Evolutionary conservation across 2,113 vertebrate species (phyloP).

Genomic region (Bufo gargarizans): DNA sequence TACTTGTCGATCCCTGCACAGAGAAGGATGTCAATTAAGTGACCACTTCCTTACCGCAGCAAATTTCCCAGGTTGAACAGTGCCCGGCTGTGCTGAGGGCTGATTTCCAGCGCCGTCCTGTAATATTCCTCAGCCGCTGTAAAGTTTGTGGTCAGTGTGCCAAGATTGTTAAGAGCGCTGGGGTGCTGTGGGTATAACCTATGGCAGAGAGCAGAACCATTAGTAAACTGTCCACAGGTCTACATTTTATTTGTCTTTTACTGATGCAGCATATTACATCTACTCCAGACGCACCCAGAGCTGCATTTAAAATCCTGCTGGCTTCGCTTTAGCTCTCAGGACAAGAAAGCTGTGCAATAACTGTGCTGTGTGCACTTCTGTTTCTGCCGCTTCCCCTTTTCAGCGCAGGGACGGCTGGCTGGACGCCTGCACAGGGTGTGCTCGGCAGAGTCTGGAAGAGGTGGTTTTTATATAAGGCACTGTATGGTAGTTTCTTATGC

Average conservation of each 20-base stretch:
- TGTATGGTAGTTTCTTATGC: too few species aligned
- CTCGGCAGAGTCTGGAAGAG: too few species aligned
- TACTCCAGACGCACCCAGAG: background rate
- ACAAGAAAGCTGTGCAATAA: background rate
- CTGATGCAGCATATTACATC: background rate
- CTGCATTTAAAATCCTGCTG: background rate
- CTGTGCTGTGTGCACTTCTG: too few species aligned
- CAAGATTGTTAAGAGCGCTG: slow-evolving; percentile 95
- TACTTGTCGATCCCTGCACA: too few species aligned
- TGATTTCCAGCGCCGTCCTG: slow-evolving; percentile 85
- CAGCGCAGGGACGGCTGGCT: too few species aligned
- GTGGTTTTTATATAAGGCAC: too few species aligned
- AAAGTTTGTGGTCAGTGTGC: slow-evolving; percentile 83
- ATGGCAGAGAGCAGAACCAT: slow-evolving; percentile 14
- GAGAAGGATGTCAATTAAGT: background rate
- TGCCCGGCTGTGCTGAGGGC: slow-evolving; percentile 91
- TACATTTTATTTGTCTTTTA: too few species aligned
- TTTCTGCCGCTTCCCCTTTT: too few species aligned
- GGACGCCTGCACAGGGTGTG: too few species aligned
- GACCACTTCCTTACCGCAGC: slow-evolving; percentile 81
- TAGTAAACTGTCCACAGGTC: too few species aligned
- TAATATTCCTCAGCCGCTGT: slow-evolving; percentile 89
- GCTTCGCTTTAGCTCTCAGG: background rate
- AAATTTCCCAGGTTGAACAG: slow-evolving; percentile 98
- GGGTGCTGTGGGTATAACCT: slow-evolving; percentile 93